phyloP scores from a whole-genome alignment of 2,888 invertebrate genomes.

The Conomelus anceps region DNA sequence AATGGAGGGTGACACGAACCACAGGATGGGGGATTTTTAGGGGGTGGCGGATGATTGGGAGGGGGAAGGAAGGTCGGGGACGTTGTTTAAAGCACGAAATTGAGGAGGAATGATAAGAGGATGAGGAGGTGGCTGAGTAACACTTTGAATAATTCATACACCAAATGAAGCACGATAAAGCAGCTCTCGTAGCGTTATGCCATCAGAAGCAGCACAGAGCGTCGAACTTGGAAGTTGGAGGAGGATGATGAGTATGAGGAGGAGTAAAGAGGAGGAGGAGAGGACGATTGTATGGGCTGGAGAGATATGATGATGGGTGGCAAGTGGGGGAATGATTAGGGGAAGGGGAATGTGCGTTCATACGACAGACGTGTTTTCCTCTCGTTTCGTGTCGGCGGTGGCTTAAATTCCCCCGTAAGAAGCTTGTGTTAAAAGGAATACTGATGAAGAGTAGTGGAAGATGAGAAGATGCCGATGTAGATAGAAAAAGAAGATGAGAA shows the following conservation, averaged over 20 bases:
- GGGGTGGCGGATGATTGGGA: too few species aligned
- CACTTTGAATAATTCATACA: constrained; percentile 10
- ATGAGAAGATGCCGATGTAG: neutral
- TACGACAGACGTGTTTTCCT: neutral
- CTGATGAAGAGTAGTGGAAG: neutral
- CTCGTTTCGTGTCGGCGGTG: neutral
- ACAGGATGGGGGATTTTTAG: neutral
- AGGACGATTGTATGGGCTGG: neutral
- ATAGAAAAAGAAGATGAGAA: neutral
- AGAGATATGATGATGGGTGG: neutral
- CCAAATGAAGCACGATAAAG: constrained; percentile 14
- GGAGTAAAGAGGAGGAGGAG: neutral
- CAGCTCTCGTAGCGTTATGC: neutral
- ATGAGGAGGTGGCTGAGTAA: neutral
- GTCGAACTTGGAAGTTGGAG: neutral
- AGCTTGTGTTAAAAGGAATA: neutral
- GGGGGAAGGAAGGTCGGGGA: too few species aligned
- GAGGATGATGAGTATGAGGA: neutral
- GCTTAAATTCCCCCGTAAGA: neutral
- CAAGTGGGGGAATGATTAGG: neutral
- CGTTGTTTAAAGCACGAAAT: neutral
- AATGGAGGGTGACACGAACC: neutral
- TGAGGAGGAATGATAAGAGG: neutral
- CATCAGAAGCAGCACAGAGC: constrained; percentile 1
- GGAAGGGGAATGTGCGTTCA: neutral